A percentile compares a stretch with the other conserved stretches of the same genome.
Conservation (phyloP, 1,140 invertebrate genomes). For the Formica exsecta region DNA sequence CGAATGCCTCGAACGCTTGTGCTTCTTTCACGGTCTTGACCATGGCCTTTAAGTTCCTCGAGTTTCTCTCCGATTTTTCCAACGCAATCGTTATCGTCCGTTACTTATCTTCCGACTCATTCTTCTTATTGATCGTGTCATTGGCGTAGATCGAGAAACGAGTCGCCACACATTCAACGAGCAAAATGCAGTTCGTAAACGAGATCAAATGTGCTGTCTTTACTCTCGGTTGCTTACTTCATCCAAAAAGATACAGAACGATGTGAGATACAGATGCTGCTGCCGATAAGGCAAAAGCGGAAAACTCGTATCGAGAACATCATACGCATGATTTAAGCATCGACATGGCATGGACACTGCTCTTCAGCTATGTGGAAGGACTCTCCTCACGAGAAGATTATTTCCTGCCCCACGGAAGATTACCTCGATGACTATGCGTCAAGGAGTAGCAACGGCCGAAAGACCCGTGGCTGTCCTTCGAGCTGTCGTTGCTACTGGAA, state of each 20-base stretch:
- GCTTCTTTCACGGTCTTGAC: neutral
- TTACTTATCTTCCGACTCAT: neutral
- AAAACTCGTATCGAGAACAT: neutral
- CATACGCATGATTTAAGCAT: neutral
- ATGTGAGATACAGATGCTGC: neutral
- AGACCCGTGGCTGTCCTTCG: conserved; percentile 79
- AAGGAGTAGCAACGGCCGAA: conserved; percentile 61
- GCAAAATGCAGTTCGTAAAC: neutral
- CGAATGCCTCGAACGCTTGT: neutral
- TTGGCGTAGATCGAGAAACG: neutral
- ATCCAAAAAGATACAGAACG: neutral
- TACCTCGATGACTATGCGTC: conserved; percentile 70
- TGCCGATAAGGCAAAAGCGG: neutral
- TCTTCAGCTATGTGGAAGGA: neutral
- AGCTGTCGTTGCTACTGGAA: conserved; percentile 78
- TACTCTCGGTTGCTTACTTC: neutral
- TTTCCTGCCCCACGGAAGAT: conserved; percentile 82
- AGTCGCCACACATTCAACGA: neutral
- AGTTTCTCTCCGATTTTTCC: neutral
- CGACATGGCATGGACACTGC: neutral
- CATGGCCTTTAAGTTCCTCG: neutral
- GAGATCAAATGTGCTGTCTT: neutral
- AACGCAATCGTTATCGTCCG: too few species aligned
- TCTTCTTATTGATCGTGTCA: too few species aligned
- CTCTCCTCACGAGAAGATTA: conserved; percentile 66